phyloP scores from a whole-genome alignment of 2,113 vertebrate genomes.

The Vimba vimba region DNA sequence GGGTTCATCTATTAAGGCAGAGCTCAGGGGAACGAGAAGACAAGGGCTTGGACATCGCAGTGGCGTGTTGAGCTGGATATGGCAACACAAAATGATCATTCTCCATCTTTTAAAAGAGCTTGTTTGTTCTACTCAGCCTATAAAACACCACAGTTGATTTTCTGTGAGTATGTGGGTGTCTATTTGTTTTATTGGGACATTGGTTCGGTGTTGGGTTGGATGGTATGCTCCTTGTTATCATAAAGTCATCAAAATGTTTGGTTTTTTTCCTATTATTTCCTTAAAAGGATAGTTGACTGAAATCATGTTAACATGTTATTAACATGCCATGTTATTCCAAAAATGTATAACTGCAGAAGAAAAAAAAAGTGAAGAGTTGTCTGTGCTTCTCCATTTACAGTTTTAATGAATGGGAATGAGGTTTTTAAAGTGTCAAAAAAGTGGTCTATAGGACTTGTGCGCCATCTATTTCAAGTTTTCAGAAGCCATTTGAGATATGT shows the following conservation, averaged over 20 bases:
- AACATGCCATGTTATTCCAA: background rate
- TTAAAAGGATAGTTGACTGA: background rate
- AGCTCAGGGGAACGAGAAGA: conserved; percentile 60
- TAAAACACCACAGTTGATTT: conserved; percentile 12
- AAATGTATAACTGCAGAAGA: background rate
- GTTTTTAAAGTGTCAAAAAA: background rate
- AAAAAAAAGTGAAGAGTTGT: no score
- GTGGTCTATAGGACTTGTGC: no score
- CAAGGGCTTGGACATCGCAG: conserved; percentile 27
- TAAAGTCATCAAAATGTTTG: background rate
- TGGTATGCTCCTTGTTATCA: background rate
- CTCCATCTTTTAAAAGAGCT: conserved; percentile 11
- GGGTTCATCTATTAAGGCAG: conserved; percentile 79
- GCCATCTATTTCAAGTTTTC: background rate
- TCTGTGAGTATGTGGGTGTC: conserved; percentile 57
- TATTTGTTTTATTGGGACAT: background rate
- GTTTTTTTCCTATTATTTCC: background rate
- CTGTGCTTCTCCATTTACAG: background rate
- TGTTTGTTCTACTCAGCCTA: conserved; percentile 19
- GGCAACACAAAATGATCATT: conserved; percentile 41
- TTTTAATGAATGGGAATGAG: background rate
- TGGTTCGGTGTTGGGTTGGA: background rate
- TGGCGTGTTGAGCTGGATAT: conserved; percentile 4
- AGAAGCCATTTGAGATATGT: background rate
- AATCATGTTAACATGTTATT: background rate